Conservation (phyloP, 1,140 invertebrate genomes). For the Drosophila dunni region DNA sequence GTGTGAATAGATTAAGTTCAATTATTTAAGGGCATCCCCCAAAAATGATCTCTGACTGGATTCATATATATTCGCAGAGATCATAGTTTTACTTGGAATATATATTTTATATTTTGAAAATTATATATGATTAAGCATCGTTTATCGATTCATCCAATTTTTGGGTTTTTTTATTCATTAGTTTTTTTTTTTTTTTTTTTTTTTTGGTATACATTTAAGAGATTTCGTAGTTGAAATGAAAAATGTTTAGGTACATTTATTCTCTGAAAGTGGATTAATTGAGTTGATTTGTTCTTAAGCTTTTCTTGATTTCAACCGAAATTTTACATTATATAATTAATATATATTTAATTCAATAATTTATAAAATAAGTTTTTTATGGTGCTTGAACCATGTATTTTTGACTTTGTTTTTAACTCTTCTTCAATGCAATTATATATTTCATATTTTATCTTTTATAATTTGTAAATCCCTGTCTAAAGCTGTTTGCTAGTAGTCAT, state of each 20-base stretch:
- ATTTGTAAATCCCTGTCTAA: conserved; percentile 64
- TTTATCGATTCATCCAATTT: background rate
- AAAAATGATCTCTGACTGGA: background rate
- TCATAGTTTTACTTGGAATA: background rate
- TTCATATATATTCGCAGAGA: background rate
- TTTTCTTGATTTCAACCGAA: conserved; percentile 31
- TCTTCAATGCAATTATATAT: conserved; percentile 34
- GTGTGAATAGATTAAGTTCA: conserved; percentile 1
- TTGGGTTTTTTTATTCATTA: background rate
- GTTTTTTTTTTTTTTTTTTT: background rate
- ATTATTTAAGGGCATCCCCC: background rate
- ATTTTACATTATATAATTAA: conserved; percentile 10
- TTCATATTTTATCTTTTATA: conserved; percentile 45
- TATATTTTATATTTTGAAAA: conserved; percentile 5
- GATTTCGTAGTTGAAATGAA: conserved; percentile 33
- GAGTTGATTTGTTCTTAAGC: conserved; percentile 27
- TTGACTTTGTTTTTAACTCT: conserved; percentile 39
- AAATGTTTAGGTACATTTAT: conserved; percentile 35
- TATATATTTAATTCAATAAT: conserved; percentile 18
- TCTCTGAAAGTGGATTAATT: conserved; percentile 42
- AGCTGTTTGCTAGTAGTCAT: conserved; percentile 52
- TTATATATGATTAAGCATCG: background rate
- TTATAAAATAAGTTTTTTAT: conserved; percentile 42
- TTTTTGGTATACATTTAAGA: conserved; percentile 9
- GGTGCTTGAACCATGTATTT: conserved; percentile 33